Percentiles rank a stretch among this genome's conserved stretches.
Evolutionary conservation across 1,140 invertebrate genomes (phyloP).

Genomic region (Melitaea cinxia): DNA sequence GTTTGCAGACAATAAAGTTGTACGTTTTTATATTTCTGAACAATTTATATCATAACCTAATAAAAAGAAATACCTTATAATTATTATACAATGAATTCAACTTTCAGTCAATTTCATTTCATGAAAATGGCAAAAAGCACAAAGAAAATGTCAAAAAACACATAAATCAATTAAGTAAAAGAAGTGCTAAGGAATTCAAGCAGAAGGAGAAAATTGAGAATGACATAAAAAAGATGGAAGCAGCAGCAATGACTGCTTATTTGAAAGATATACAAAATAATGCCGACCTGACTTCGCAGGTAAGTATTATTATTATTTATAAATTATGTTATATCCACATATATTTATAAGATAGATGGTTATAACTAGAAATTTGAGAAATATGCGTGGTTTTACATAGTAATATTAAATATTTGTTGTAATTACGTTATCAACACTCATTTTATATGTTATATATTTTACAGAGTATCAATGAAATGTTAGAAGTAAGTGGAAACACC

Average conservation of each 20-base stretch:
- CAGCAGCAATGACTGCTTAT: slow-evolving; percentile 91
- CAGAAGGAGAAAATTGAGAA: slow-evolving; percentile 89
- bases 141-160: slow-evolving; percentile 96
- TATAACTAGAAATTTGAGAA: slow-evolving; percentile 5
- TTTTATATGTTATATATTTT: background rate
- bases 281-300: slow-evolving; percentile 87
- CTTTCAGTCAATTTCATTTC: slow-evolving; percentile 94
- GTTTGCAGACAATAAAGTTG: slow-evolving; percentile 98
- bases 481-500: slow-evolving; percentile 46
- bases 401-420: no score
- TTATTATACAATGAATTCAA: background rate
- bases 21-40: no score
- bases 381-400: slow-evolving; percentile 24
- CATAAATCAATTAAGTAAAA: slow-evolving; percentile 92
- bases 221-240: slow-evolving; percentile 94
- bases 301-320: slow-evolving; percentile 35
- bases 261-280: slow-evolving; percentile 89
- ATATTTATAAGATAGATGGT: background rate
- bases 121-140: slow-evolving; percentile 96
- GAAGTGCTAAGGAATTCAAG: slow-evolving; percentile 89
- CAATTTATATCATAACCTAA: no score
- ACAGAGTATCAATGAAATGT: slow-evolving; percentile 67
- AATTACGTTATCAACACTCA: background rate
- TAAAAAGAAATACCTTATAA: no score
- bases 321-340: no score